Percentiles rank a stretch among this genome's conserved stretches.
Evolutionary conservation across 2,888 invertebrate genomes (phyloP).

Genomic region (Carterocephalus palaemon): DNA sequence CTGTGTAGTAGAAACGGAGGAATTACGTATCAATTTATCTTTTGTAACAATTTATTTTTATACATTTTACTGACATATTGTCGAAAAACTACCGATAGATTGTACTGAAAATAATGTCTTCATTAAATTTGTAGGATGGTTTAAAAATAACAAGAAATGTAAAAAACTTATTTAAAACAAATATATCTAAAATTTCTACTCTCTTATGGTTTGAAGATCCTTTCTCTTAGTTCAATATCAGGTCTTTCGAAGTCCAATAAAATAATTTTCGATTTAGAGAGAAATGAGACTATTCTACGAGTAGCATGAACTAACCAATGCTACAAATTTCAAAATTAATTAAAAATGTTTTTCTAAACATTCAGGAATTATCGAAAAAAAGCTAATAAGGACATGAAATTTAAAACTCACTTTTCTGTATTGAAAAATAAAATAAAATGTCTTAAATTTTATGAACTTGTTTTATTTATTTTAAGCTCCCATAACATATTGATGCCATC

Average conservation of each 20-base stretch:
- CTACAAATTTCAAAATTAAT: too few species aligned
- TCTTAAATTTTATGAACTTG: slow-evolving; percentile 9
- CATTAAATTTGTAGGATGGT: slow-evolving; percentile 6
- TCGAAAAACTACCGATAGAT: slow-evolving; percentile 62
- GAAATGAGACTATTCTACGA: too few species aligned
- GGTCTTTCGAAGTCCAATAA: too few species aligned
- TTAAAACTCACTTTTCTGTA: slow-evolving; percentile 54
- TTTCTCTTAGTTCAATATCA: too few species aligned
- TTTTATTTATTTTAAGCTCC: slow-evolving; percentile 42
- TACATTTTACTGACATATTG: slow-evolving; percentile 71
- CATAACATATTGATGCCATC: not conserved
- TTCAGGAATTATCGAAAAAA: too few species aligned
- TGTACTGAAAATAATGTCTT: slow-evolving; percentile 42
- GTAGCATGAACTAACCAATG: too few species aligned
- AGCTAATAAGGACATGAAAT: slow-evolving; percentile 1
- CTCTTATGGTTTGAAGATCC: too few species aligned
- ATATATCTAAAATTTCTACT: not conserved
- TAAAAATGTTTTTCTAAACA: too few species aligned
- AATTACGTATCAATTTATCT: slow-evolving; percentile 37
- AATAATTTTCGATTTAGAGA: too few species aligned
- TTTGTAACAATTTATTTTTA: slow-evolving; percentile 67
- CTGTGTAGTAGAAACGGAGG: slow-evolving; percentile 39
- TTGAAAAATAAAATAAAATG: slow-evolving; percentile 54
- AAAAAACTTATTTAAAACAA: not conserved
- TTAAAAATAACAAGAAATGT: slow-evolving; percentile 2